Evolutionary conservation across 2,888 invertebrate species (phyloP).

Genomic region (Drosophila prolongata): DNA sequence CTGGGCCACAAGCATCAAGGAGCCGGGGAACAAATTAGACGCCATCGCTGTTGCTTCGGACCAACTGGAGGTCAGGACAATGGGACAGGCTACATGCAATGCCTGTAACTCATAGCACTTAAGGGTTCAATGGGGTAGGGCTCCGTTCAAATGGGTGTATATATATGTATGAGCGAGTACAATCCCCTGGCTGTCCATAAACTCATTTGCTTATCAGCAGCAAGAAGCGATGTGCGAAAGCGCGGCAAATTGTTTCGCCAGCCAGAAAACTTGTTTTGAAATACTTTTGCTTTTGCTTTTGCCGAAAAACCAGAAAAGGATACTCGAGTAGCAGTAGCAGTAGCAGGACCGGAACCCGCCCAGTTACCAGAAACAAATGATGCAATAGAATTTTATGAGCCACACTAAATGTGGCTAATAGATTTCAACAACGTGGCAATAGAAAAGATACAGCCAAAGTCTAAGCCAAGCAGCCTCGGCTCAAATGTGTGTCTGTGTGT

Average conservation of each 20-base stretch:
- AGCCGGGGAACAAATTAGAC: constrained; percentile 25
- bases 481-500: constrained; percentile 23
- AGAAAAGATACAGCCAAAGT: constrained; percentile 75
- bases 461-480: constrained; percentile 52
- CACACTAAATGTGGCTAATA: constrained; percentile 80
- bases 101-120: constrained; percentile 49
- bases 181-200: constrained; percentile 65
- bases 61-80: constrained; percentile 42
- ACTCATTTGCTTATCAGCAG: constrained; percentile 73
- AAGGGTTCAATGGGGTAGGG: constrained; percentile 31
- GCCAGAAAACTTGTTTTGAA: constrained; percentile 73
- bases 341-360: constrained; percentile 29
- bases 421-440: constrained; percentile 81
- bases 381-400: constrained; percentile 81
- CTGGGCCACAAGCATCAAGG: neutral
- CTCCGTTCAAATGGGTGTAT: neutral
- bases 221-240: constrained; percentile 25
- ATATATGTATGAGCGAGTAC: neutral
- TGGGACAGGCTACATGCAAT: constrained; percentile 30
- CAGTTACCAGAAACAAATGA: constrained; percentile 74
- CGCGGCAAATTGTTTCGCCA: constrained; percentile 68
- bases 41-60: constrained; percentile 36
- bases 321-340: constrained; percentile 1
- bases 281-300: constrained; percentile 71
- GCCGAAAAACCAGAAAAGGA: constrained; percentile 52